Base-by-base conservation (phyloP, 2,113 vertebrate genomes). In the Nansenia antarctica region DNA sequence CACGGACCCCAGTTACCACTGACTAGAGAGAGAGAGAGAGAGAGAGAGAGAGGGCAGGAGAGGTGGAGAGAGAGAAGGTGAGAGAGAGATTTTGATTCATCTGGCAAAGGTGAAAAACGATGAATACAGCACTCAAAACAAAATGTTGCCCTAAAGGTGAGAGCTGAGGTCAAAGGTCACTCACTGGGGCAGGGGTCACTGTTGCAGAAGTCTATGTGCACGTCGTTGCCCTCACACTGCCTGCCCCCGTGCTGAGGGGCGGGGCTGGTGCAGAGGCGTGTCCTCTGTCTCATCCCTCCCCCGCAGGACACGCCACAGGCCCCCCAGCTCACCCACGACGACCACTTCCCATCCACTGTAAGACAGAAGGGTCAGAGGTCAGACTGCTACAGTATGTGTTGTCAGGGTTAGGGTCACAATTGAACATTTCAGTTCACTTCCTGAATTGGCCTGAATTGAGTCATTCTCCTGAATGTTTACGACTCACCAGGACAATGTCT, bases 261-360 rank as follows among this genome's bases (percentile, higher is more conserved):
- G 0, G 98, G 97, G 67, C 92, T 94, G 0, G 95, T 93, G 77
- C 98, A 99, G 57, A 90, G 88, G 27, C 96, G 93, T 0, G 87
- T 93, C 71, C 96, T 94, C 83, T 96, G 95, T 65, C 92, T 92
- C 65, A 92, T 91, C 1, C 98, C 98, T 0, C 96, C 96, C 20
- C 94, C 96, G 5, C 98, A 99, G 24, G 98, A 99, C 69, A 95
- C 88, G 0, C 92, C 92, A 67, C 98, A 99, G 67, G 95, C 32
- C 0, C 92, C 94, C 98, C 98, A 99, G 72, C 92, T 95, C 27
- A 94, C 81, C 98, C 98, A 99, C 0, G 67, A 27, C 0, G 94
- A 87, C 97, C 97, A 99, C 72, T 94, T 96, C 8, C 98, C 98
- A 62, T 98, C 93, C 84, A 99, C 98, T 99, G 76, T 49, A 78